These are phyloP conservation scores for Limanda limanda DNA, from an alignment of 2,113 vertebrate genomes.

Conservation along the genomic window DNA sequence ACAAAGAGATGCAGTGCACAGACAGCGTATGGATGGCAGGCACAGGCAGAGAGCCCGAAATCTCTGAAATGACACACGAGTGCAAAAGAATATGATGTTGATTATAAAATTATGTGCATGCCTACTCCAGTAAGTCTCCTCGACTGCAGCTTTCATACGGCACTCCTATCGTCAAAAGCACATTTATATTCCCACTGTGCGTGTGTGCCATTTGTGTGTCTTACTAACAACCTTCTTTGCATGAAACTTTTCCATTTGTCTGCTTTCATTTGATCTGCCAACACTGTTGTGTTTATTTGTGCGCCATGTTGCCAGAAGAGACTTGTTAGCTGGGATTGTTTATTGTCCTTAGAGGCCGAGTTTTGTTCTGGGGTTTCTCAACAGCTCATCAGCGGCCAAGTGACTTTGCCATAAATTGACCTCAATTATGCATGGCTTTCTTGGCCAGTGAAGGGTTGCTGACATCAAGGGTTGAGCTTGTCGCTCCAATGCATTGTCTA, in stretches of 20 bases:
- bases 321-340: constrained; percentile 67
- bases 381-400: constrained; percentile 62
- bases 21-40: constrained; percentile 42
- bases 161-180: constrained; percentile 52
- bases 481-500: background rate
- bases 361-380: constrained; percentile 66
- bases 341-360: constrained; percentile 56
- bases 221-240: constrained; percentile 45
- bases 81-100: constrained; percentile 66
- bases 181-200: constrained; percentile 42
- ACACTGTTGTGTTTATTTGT: constrained; percentile 55
- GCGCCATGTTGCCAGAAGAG: constrained; percentile 40
- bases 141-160: constrained; percentile 53
- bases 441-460: constrained; percentile 20
- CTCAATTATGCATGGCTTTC: constrained; percentile 60
- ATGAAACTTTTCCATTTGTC: constrained; percentile 62
- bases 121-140: constrained; percentile 60
- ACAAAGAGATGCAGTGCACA: constrained; percentile 40
- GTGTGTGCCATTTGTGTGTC: constrained; percentile 26
- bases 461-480: constrained; percentile 13
- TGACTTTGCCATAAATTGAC: constrained; percentile 56
- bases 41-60: constrained; percentile 48
- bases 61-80: constrained; percentile 48
- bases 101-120: constrained; percentile 71
- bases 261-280: constrained; percentile 59